Evolutionary conservation across 2,888 invertebrate genomes (phyloP), one percentile per base, ranked within the genome.

Genomic region (Palloptera scutellata): DNA sequence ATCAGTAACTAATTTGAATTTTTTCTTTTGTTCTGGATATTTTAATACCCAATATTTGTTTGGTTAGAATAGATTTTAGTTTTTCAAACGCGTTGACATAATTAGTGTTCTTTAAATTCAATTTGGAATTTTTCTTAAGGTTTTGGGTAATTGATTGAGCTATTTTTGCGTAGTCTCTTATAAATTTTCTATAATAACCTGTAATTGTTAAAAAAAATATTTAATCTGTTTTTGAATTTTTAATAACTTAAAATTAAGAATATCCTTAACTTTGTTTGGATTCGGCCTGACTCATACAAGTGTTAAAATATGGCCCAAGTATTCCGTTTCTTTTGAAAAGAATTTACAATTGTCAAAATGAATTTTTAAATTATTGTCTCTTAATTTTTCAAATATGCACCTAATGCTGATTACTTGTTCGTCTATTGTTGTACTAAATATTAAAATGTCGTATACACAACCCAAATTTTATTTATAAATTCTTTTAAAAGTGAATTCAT

Each of bases 361-460:
- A 11, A 67, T 43, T 20, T 48, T 57, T 6, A 62, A 17, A 19
- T 58, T 58, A 13, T 19, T 8, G 6, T 66, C n/a, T 20, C 20
- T 51, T n/a, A 67, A 17, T 54, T 8, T 30, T 1, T 43, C 20
- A 6, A 61, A 66, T 6, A 61, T 19, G 6, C 57, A 51, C 8
- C 10, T 62, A 10, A 62, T n/a, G 17, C 11, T 61, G 15, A 15
- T n/a, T 20, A 51, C 17, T 11, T 68, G 67, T 53, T 67, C 70
- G 15, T 64, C n/a, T 13, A 72, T 59, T 48, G 69, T 64, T 17
- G 67, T 72, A 59, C 68, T 70, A 60, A 73, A 70, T 60, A 73
- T 64, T n/a, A 72, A 41, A 30, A 69, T 69, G 51, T 71, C 68
- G 30, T 73, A 64, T 13, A 55, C 45, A 19, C 19, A 59, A 9